phyloP scores from a whole-genome alignment of 2,888 invertebrate genomes.

The Troglohyphantes excavatus region DNA sequence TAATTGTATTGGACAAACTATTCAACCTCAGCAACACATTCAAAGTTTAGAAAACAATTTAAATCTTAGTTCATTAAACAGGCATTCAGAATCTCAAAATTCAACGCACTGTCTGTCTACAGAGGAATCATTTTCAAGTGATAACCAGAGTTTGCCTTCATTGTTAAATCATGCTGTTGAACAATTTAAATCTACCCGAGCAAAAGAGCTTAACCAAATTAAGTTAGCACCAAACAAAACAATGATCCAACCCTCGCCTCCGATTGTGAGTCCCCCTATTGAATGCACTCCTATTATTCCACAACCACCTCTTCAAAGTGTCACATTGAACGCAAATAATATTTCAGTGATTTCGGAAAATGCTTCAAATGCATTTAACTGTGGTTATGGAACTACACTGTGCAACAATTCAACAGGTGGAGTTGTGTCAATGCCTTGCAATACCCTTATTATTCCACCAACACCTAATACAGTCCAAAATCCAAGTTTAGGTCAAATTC shows the following conservation, averaged over 20 bases:
- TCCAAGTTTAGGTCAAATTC: constrained; percentile 42
- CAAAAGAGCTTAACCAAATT: not conserved
- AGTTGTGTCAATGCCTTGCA: constrained; percentile 61
- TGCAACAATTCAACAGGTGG: constrained; percentile 37
- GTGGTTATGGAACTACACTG: constrained; percentile 38
- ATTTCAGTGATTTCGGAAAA: constrained; percentile 35
- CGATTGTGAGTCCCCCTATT: not conserved
- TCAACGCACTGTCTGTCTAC: not conserved
- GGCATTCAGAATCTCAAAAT: too few relatives aligned
- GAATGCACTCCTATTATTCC: constrained; percentile 8
- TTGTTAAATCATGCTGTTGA: not conserved
- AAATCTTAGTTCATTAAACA: too few relatives aligned
- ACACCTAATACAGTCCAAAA: constrained; percentile 14
- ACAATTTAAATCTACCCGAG: not conserved
- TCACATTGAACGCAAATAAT: constrained; percentile 43
- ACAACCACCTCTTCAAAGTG: constrained; percentile 19
- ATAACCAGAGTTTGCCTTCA: not conserved
- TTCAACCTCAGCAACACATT: not conserved
- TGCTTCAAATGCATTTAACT: constrained; percentile 43
- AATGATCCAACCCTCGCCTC: not conserved
- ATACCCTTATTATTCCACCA: constrained; percentile 68
- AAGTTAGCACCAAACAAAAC: not conserved
- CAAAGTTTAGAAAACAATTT: too few relatives aligned
- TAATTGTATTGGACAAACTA: too few relatives aligned
- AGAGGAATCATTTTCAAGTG: not conserved